These are phyloP conservation scores for Sarcophaga variegata DNA, from an alignment of 2,888 invertebrate genomes.

Conservation along the genomic window DNA sequence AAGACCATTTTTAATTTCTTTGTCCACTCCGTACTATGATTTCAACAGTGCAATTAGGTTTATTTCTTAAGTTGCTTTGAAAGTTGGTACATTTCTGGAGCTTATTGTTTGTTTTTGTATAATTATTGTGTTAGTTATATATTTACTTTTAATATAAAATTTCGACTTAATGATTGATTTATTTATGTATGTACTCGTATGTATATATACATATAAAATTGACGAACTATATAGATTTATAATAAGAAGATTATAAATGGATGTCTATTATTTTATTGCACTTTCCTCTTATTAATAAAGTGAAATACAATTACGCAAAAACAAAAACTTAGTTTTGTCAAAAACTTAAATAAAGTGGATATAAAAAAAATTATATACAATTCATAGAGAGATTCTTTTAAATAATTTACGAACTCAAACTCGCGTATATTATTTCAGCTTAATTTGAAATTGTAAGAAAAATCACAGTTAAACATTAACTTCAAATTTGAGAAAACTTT, in stretches of 20 bases:
- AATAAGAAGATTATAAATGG: slow-evolving; percentile 17
- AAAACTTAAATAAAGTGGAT: too few relatives aligned
- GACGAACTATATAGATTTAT: slow-evolving; percentile 56
- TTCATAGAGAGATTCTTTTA: too few relatives aligned
- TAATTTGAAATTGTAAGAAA: neutral
- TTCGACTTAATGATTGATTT: slow-evolving; percentile 48
- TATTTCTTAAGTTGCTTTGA: too few relatives aligned
- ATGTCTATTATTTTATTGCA: slow-evolving; percentile 50
- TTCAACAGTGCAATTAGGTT: too few relatives aligned
- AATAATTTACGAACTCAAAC: too few relatives aligned
- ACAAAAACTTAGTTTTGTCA: neutral
- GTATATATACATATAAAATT: slow-evolving; percentile 42
- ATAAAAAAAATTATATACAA: too few relatives aligned
- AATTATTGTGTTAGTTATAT: slow-evolving; percentile 54
- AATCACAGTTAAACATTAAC: neutral
- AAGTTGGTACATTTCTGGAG: too few relatives aligned
- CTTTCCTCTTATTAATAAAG: slow-evolving; percentile 9
- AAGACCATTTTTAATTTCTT: slow-evolving; percentile 20
- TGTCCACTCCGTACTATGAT: slow-evolving; percentile 26
- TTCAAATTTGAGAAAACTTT: neutral
- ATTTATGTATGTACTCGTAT: slow-evolving; percentile 22
- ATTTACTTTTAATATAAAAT: slow-evolving; percentile 26
- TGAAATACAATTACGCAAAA: neutral
- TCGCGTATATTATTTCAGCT: neutral
- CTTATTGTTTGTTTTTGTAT: slow-evolving; percentile 29